Percentiles rank a stretch among this genome's conserved stretches.
Conservation (phyloP, 1,140 invertebrate genomes). For the Physella acuta region DNA sequence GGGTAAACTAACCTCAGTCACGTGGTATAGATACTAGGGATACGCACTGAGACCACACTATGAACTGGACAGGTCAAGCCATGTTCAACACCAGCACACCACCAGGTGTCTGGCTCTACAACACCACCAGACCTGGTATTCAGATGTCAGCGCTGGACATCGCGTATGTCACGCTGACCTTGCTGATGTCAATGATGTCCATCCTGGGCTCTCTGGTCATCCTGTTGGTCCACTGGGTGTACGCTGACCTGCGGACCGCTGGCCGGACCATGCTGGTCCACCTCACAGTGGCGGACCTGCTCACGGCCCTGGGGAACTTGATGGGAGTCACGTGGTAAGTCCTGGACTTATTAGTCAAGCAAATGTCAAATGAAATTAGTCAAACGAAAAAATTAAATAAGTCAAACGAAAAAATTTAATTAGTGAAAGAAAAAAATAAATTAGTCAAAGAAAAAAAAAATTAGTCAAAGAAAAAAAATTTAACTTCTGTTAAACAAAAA, state of each 20-base stretch:
- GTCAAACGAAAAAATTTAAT: no score
- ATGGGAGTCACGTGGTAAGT: constrained; percentile 40
- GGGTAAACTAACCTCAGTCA: no score
- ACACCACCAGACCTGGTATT: background rate
- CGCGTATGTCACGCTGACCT: constrained; percentile 31
- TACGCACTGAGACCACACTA: no score
- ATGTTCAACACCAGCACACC: background rate
- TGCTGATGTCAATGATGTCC: constrained; percentile 34
- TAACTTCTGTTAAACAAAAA: no score
- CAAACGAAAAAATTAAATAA: no score
- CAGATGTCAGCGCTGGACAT: constrained; percentile 24
- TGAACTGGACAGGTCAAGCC: no score
- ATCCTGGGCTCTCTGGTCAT: constrained; percentile 36
- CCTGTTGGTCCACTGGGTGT: constrained; percentile 30
- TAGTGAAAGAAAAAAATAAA: no score
- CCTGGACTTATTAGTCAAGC: no score
- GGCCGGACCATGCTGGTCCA: constrained; percentile 37
- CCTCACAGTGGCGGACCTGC: constrained; percentile 36
- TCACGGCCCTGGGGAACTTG: constrained; percentile 43
- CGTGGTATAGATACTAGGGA: no score
- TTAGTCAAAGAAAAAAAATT: no score
- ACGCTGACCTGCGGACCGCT: constrained; percentile 29
- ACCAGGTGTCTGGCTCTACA: background rate
- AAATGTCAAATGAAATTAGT: no score
- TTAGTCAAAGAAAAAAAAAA: no score